Evolutionary conservation across 2,797 vertebrate genomes (phyloP), one percentile per base, ranked within the genome.

Genomic region (Gymnoscopelus braueri): DNA sequence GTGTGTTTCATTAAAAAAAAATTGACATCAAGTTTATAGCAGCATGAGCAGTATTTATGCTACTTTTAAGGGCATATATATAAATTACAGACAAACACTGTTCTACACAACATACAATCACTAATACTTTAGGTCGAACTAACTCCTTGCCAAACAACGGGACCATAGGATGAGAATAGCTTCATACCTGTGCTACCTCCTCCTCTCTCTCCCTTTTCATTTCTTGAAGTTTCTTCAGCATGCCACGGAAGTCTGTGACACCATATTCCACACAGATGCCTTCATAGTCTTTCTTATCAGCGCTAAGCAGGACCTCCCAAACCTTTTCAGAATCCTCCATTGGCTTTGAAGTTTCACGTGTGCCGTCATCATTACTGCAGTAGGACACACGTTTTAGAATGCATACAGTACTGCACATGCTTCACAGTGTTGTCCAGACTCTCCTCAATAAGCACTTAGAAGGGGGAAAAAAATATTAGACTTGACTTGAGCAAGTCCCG

Each of bases 231-330:
- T 82, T 95, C 71, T 87, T 97, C 77, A 98, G 90, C 96, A 98
- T 96, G 12, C 94, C 93, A 3, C 97, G 94, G 84, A 95, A 98
- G 86, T 98, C 91, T 1, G 88, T 95, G 79, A 97, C 91, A 6
- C 94, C 92, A 0, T 96, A 92, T 3, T 97, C 94, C 0, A 61
- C 0, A 75, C 97, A 98, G 82, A 98, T 96, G 6, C 53, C 71
- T 81, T 98, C 97, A 0, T 97, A 98, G 87, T 98, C 96, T 85
- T 91, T 98, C 63, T 84, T 96, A 2, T 98, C 95, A 5, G 95
- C 95, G 1, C 95, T 94, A 23, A 97, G 77, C 75, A 98, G 85
- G 63, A 98, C 87, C 82, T 98, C 96, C 95, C 95, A 96, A 49
- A 98, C 87, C 59, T 93, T 92, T 15, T 95, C 95, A 0, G 89